These are phyloP conservation scores for Nowickia ferox DNA, from an alignment of 2,888 invertebrate genomes.

Conservation along the genomic window DNA sequence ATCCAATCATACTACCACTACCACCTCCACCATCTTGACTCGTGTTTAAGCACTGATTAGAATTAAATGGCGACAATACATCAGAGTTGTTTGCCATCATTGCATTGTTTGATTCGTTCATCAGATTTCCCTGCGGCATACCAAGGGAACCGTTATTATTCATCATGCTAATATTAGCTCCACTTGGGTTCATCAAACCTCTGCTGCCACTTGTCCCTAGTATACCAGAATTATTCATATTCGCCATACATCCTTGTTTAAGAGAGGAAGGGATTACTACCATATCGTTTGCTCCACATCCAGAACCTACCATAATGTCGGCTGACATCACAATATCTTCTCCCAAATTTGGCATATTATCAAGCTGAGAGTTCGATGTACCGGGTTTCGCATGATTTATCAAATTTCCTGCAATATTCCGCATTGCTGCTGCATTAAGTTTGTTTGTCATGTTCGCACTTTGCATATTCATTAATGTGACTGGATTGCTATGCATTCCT, in stretches of 20 bases:
- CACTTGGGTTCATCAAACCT: conserved; percentile 72
- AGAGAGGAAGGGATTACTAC: conserved; percentile 67
- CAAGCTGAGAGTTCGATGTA: conserved; percentile 62
- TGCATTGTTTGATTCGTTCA: conserved; percentile 72
- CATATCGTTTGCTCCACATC: conserved; percentile 57
- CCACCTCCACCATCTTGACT: conserved; percentile 67
- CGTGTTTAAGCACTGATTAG: conserved; percentile 68
- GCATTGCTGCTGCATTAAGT: conserved; percentile 73
- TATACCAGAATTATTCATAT: conserved; percentile 71
- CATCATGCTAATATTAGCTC: conserved; percentile 67
- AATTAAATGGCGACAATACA: conserved; percentile 73
- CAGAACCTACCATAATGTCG: conserved; percentile 73
- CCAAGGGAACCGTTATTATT: conserved; percentile 68
- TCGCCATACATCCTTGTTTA: conserved; percentile 66
- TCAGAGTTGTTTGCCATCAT: conserved; percentile 48
- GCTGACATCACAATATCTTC: conserved; percentile 76
- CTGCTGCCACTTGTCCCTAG: conserved; percentile 41
- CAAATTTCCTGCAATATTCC: conserved; percentile 73
- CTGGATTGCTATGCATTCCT: conserved; percentile 49
- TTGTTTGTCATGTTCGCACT: conserved; percentile 62
- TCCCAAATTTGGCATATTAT: conserved; percentile 76
- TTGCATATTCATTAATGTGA: conserved; percentile 67
- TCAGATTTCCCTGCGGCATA: conserved; percentile 74
- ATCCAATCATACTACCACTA: conserved; percentile 35
- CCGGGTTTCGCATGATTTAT: conserved; percentile 65